A percentile compares a stretch with the other conserved stretches of the same genome.
Evolutionary conservation across 1,140 invertebrate genomes (phyloP).

Genomic region (Aradophagus sp.): DNA sequence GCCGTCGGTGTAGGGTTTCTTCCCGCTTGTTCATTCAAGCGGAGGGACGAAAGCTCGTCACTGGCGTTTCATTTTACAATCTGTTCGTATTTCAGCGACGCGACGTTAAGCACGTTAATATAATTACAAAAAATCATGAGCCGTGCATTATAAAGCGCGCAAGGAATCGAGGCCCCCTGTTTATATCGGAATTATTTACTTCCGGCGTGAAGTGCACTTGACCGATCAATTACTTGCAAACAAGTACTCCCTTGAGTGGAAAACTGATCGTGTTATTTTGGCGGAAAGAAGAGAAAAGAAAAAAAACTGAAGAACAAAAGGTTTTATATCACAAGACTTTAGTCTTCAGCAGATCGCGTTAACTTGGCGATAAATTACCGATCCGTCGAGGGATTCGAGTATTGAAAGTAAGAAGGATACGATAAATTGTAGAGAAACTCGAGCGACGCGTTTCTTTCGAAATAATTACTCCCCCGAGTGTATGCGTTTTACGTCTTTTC

Average conservation of each 20-base stretch:
- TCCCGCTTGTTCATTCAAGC: slow-evolving; percentile 11
- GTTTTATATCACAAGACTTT: too few relatives aligned
- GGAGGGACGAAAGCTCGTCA: slow-evolving; percentile 28
- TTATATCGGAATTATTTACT: slow-evolving; percentile 13
- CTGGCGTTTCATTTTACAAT: slow-evolving; percentile 44
- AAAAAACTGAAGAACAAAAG: too few relatives aligned
- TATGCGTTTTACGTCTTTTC: slow-evolving; percentile 27
- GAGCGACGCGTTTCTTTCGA: slow-evolving; percentile 18
- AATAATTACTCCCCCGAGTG: slow-evolving; percentile 35
- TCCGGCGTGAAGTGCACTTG: slow-evolving; percentile 9
- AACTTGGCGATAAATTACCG: slow-evolving; percentile 34
- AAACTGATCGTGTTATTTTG: slow-evolving; percentile 30
- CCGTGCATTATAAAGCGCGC: slow-evolving; percentile 5
- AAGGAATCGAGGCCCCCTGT: slow-evolving; percentile 7
- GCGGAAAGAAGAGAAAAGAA: too few relatives aligned
- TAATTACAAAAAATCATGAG: slow-evolving; percentile 41
- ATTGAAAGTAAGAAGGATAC: slow-evolving; percentile 11
- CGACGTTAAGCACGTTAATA: slow-evolving; percentile 37
- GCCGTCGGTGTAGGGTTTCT: slow-evolving; percentile 46
- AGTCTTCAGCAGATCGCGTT: too few relatives aligned
- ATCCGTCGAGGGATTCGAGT: slow-evolving; percentile 30
- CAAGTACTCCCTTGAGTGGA: slow-evolving; percentile 24
- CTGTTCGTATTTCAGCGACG: slow-evolving; percentile 46
- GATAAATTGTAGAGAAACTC: slow-evolving; percentile 1
- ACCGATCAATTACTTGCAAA: slow-evolving; percentile 26